Percentiles rank a stretch among this genome's conserved stretches.
These are phyloP conservation scores for Andricus curvator DNA, from an alignment of 2,888 invertebrate genomes.

Conservation along the genomic window DNA sequence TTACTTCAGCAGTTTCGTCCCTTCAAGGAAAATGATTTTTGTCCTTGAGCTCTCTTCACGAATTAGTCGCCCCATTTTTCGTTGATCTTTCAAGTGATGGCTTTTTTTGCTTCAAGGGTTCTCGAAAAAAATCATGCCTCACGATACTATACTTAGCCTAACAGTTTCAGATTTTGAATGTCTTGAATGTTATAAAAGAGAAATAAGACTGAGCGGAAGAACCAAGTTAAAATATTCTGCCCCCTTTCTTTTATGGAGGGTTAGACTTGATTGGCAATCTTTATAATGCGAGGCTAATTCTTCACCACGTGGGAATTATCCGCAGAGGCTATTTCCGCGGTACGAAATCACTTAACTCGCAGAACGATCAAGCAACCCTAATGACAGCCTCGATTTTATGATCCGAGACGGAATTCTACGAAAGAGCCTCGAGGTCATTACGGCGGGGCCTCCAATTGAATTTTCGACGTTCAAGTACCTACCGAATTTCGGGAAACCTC, in stretches of 20 bases:
- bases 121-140: background rate
- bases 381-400: slow-evolving; percentile 66
- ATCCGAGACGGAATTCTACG: slow-evolving; percentile 64
- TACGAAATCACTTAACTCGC: slow-evolving; percentile 29
- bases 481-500: background rate
- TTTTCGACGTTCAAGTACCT: slow-evolving; percentile 18
- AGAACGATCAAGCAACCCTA: slow-evolving; percentile 64
- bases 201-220: background rate
- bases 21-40: slow-evolving; percentile 12
- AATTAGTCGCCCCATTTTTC: background rate
- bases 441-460: slow-evolving; percentile 53
- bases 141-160: background rate
- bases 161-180: background rate
- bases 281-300: slow-evolving; percentile 23
- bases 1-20: background rate
- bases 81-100: background rate
- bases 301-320: slow-evolving; percentile 17
- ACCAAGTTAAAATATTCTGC: background rate
- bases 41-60: background rate
- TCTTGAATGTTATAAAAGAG: background rate
- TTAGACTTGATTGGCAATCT: slow-evolving; percentile 28
- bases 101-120: background rate
- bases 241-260: background rate
- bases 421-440: slow-evolving; percentile 59
- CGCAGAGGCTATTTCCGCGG: slow-evolving; percentile 16